A percentile compares a stretch with the other conserved stretches of the same genome.
These are phyloP conservation scores for Amphipyra berbera DNA, from an alignment of 2,888 invertebrate genomes.

Conservation along the genomic window DNA sequence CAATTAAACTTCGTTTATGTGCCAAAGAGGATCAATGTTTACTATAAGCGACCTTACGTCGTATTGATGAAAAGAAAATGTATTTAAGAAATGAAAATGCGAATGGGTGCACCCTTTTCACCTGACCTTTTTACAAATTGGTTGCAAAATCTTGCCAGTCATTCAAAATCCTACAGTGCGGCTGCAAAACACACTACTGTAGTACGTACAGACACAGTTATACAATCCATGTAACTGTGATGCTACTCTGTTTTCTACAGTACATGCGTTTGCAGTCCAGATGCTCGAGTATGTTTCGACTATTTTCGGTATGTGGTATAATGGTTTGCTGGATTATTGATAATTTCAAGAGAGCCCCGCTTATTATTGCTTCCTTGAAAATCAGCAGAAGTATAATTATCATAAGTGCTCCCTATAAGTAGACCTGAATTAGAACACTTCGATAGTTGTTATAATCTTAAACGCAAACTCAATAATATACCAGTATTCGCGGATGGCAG, in stretches of 20 bases:
- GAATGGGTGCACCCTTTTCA: background rate
- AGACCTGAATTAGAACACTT: no score
- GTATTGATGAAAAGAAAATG: background rate
- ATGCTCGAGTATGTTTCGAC: background rate
- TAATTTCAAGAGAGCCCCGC: background rate
- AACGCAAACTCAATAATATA: no score
- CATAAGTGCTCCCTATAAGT: background rate
- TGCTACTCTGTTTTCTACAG: background rate
- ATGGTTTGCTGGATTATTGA: background rate
- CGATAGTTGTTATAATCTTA: no score
- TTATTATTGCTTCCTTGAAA: background rate
- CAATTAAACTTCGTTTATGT: no score
- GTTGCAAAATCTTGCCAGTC: background rate
- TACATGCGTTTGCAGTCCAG: background rate
- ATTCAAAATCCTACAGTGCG: conserved; percentile 5
- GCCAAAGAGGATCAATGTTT: no score
- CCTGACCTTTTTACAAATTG: background rate
- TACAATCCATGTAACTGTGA: no score
- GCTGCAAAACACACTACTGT: background rate
- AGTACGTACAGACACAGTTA: no score
- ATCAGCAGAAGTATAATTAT: background rate
- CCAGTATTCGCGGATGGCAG: background rate
- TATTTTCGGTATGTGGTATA: conserved; percentile 2
- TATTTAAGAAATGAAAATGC: background rate
- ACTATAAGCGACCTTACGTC: background rate